Evolutionary conservation across 2,113 vertebrate genomes (phyloP).

Genomic region (Lasiurus cinereus): DNA sequence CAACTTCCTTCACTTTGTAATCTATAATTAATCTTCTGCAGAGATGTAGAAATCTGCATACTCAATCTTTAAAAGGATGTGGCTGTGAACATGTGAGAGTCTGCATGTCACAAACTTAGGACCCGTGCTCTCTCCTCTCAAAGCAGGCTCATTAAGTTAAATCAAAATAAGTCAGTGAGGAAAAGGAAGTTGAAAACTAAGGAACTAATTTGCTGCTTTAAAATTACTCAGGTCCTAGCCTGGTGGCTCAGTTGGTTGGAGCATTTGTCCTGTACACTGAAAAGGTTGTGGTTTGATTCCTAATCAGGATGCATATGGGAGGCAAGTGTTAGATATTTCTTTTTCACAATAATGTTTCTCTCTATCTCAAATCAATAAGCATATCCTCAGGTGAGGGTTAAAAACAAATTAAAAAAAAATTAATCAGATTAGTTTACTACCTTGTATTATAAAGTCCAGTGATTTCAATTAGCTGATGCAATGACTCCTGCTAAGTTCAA

Average conservation of each 20-base stretch:
- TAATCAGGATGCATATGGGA: neutral
- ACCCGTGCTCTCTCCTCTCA: neutral
- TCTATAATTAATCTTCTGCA: neutral
- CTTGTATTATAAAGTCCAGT: neutral
- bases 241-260: neutral
- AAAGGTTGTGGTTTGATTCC: neutral
- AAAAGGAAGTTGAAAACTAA: neutral
- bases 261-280: neutral
- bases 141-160: neutral
- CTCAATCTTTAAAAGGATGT: neutral
- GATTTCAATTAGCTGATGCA: neutral
- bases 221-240: neutral
- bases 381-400: neutral
- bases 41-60: neutral
- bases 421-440: neutral
- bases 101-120: neutral
- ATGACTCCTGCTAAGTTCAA: neutral
- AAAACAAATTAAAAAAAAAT: neutral
- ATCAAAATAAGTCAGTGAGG: neutral
- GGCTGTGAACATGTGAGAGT: neutral
- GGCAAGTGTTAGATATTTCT: neutral
- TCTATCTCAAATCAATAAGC: neutral
- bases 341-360: neutral
- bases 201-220: neutral
- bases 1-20: neutral